Conservation (phyloP, 2,797 vertebrate genomes). For the Sitta carolinensis region DNA sequence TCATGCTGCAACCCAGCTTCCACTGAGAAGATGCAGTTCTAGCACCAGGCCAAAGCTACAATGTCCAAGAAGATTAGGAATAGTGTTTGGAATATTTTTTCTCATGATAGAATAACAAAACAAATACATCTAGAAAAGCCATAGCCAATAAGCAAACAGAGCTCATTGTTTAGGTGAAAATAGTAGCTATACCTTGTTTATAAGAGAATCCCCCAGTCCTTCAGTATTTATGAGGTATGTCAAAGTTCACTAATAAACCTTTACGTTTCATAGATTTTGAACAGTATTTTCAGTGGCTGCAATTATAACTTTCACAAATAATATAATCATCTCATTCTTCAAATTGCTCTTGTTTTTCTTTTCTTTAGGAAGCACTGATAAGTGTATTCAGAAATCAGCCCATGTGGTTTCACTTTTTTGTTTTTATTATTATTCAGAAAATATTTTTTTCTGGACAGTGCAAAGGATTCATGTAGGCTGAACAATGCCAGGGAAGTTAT, state of each 20-base stretch:
- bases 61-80: background rate
- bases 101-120: background rate
- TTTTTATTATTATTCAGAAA: background rate
- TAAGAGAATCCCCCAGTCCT: background rate
- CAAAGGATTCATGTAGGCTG: background rate
- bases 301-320: background rate
- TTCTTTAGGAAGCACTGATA: background rate
- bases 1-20: background rate
- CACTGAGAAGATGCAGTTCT: background rate
- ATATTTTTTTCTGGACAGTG: background rate
- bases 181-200: background rate
- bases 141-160: background rate
- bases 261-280: background rate
- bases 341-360: background rate
- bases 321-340: background rate
- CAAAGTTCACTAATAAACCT: background rate
- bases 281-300: background rate
- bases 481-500: background rate
- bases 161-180: background rate
- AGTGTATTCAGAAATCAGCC: background rate
- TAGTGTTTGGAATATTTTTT: background rate
- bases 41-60: background rate
- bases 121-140: background rate
- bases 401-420: background rate
- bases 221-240: background rate